Base-by-base conservation (phyloP, 2,797 vertebrate genomes). In the Oophaga sylvatica region DNA sequence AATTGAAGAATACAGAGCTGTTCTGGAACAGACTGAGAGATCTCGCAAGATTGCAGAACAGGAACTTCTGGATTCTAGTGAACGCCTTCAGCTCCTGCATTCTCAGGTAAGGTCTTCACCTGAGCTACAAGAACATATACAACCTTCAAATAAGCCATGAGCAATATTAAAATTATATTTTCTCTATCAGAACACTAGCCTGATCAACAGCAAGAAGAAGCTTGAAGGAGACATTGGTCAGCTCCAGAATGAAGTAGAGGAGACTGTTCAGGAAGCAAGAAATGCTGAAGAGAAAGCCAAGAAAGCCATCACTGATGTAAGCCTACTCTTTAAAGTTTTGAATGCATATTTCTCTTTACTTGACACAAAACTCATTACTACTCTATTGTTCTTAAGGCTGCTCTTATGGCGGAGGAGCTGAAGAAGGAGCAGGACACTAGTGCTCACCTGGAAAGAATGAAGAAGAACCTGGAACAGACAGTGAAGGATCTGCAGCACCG, bases 401-500 rank as follows among this genome's bases (percentile, higher is more conserved):
- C 96, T 84, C 96, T 96, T 95, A 97, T 97, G 96, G 80, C 80
- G 68, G 80, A 82, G 15, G 80, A 82, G 15, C 65, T 82, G 65
- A 82, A 82, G 80, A 82, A 82, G 80, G 80, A 82, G 45, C 80
- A 82, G 48, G 80, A 82, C 80, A 82, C 80, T 48, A 82, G 80
- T 22, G 63, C 80, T 67, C 80, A 82, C n/a, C 53, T 82, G n/a
- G 80, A 82, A 29, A 82, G 80, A 31, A 96, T 92, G 97, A 96
- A 86, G 96, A 98, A 57, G 78, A 78, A 83, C 86, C 77, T 96
- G 91, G 96, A 97, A 77, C 92, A 95, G 90, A 96, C 96, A 0
- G 96, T 97, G 45, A 82, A 97, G 91, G 96, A 97, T 90, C 93
- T 97, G 91, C 96, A 97, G 92, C 95, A 94, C 71, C 96, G 95